These are phyloP conservation scores for Athripsodes cinereus DNA, from an alignment of 2,888 invertebrate species.

Conservation along the genomic window DNA sequence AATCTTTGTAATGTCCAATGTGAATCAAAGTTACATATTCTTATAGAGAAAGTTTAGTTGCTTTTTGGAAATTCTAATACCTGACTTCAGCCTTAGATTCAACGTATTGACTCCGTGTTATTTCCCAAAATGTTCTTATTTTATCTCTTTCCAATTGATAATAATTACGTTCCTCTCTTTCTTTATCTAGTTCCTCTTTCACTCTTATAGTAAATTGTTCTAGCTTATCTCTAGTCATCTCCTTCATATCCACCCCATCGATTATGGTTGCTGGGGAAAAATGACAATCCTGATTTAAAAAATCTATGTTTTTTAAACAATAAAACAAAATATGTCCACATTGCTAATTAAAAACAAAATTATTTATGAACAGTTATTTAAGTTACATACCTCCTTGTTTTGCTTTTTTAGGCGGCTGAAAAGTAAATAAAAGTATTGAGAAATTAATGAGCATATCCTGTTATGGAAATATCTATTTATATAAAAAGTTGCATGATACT, in stretches of 20 bases:
- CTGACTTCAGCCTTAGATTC: slow-evolving; percentile 55
- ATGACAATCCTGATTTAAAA: neutral
- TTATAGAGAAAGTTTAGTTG: no score
- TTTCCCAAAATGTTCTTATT: slow-evolving; percentile 92
- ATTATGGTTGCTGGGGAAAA: slow-evolving; percentile 42
- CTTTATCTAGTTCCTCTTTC: slow-evolving; percentile 86
- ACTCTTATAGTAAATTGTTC: slow-evolving; percentile 82
- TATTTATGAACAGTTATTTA: neutral
- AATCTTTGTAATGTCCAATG: no score
- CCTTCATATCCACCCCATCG: slow-evolving; percentile 87
- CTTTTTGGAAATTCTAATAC: no score
- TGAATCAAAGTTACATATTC: no score
- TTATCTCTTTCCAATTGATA: slow-evolving; percentile 94
- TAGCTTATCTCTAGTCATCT: slow-evolving; percentile 89
- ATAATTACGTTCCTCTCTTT: slow-evolving; percentile 91
- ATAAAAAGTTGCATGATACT: neutral
- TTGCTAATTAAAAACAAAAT: no score
- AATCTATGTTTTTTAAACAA: neutral
- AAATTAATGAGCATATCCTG: no score
- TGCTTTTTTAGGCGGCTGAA: slow-evolving; percentile 25
- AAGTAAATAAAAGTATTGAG: neutral
- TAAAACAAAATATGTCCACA: neutral
- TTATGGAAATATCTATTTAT: no score
- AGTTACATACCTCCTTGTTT: slow-evolving; percentile 20
- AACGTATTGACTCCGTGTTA: slow-evolving; percentile 82